A percentile compares a stretch with the other conserved stretches of the same genome.
Evolutionary conservation across 2,888 invertebrate genomes (phyloP).

Genomic region (Lamproptera curius): DNA sequence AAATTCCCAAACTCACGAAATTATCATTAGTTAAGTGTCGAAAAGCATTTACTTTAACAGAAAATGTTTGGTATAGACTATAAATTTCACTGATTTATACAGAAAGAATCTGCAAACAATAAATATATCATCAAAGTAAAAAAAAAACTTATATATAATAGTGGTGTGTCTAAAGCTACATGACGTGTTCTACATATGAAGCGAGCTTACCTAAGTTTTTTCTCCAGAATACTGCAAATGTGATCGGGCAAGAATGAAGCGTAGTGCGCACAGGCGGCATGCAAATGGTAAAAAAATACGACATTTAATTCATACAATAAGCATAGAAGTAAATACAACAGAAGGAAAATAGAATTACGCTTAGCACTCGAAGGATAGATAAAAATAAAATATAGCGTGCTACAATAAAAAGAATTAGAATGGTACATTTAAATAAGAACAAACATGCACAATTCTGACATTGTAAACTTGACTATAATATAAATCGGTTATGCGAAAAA

Average conservation of each 20-base stretch:
- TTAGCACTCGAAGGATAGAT: constrained; percentile 1
- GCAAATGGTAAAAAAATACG: constrained; percentile 70
- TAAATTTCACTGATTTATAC: too few relatives aligned
- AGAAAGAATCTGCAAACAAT: too few relatives aligned
- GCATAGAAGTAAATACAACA: constrained; percentile 30
- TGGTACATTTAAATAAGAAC: neutral
- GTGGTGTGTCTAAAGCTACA: too few relatives aligned
- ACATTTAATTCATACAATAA: constrained; percentile 61
- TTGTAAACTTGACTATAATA: neutral
- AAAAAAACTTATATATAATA: too few relatives aligned
- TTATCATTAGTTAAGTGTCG: too few relatives aligned
- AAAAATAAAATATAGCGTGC: constrained; percentile 10
- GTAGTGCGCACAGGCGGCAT: constrained; percentile 79
- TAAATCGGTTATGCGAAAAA: neutral
- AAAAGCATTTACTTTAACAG: too few relatives aligned
- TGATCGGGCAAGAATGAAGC: constrained; percentile 76
- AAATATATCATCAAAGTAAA: too few relatives aligned
- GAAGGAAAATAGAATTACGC: constrained; percentile 1
- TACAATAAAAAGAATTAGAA: constrained; percentile 1
- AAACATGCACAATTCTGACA: neutral
- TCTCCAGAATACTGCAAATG: constrained; percentile 88
- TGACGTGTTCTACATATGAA: constrained; percentile 30
- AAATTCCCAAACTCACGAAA: too few relatives aligned
- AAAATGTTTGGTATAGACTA: too few relatives aligned
- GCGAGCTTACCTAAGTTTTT: constrained; percentile 87